Evolutionary conservation across 2,888 invertebrate genomes (phyloP), one percentile per base, ranked within the genome.

Genomic region (Heteropelma amictum): DNA sequence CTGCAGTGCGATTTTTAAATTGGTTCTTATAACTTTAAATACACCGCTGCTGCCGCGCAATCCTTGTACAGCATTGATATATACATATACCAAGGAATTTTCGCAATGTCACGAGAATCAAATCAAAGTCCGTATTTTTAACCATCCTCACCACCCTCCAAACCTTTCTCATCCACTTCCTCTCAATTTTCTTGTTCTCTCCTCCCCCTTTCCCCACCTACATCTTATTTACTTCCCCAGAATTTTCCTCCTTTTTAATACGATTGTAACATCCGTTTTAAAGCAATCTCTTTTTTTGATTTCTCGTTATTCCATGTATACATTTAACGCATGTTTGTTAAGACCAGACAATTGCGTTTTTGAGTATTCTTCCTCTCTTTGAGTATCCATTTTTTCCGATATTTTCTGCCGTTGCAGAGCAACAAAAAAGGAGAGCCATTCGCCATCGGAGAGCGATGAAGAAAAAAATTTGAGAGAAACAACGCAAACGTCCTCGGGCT

Each of bases 1-100:
- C 79, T 78, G 65, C 78, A 77, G 80, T 78, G 73, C 77, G 81
- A 85, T 88, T 88, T 85, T 88, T 88, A 87, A 87, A 87, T 87
- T 87, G 86, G 81, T 87, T 88, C 86, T 88, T 87, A 87, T 85
- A 87, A 88, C 83, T 87, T 87, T 85, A 83, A 87, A 85, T 82
- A 84, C 80, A 82, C 72, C 65, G 63, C 49, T 7, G 63, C 49
- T 7, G 60, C 40, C 67, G 12, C 73, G 35, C 60, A 56, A 67
- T 72, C 67, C 58, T 70, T 76, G 45, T 56, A 72, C 71, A 75
- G 8, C 8, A 30, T 30, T 2, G 6, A 30, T 30, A 30, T 42
- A 21, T 19, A 49, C 28, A 63, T 33, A 63, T 53, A 51, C 54
- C 21, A 51, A 64, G n/a, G 40, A 35, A 61, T 40, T 14, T 38